Percentiles rank a stretch among this genome's conserved stretches.
Evolutionary conservation across 2,888 invertebrate species (phyloP).

Genomic region (Amphipoea lucens): DNA sequence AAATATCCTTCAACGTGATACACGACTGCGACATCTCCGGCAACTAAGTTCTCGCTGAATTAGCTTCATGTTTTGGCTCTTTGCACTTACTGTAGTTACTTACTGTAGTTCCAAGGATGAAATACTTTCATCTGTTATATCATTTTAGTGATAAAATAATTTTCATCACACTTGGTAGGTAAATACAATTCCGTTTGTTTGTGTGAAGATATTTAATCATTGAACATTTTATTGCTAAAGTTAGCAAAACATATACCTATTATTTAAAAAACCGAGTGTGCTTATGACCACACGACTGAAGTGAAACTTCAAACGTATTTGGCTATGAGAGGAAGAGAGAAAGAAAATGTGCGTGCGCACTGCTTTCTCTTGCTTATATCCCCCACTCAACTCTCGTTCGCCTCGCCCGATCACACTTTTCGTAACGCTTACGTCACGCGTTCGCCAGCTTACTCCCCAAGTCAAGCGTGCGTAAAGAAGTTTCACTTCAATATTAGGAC

Average conservation of each 20-base stretch:
- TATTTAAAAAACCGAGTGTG: too few species aligned
- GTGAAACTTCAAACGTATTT: too few species aligned
- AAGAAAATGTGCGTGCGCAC: too few species aligned
- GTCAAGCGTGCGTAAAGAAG: too few species aligned
- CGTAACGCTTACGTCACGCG: too few species aligned
- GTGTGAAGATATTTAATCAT: background rate
- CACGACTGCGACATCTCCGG: background rate
- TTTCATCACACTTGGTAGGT: background rate
- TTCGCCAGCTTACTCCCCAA: too few species aligned
- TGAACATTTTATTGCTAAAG: background rate
- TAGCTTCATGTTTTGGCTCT: constrained; percentile 23
- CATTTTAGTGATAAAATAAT: background rate
- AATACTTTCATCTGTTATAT: constrained; percentile 15
- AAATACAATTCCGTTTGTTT: background rate
- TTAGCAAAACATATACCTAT: background rate
- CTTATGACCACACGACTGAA: too few species aligned
- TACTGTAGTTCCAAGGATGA: constrained; percentile 3
- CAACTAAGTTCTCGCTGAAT: constrained; percentile 16
- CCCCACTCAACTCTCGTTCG: too few species aligned
- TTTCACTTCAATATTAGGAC: too few species aligned
- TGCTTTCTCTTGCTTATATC: too few species aligned
- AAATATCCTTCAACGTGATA: background rate
- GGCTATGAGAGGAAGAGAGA: too few species aligned
- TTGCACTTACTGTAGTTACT: constrained; percentile 25
- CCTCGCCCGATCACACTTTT: too few species aligned